Percentiles rank a stretch among this genome's conserved stretches.
phyloP scores from a whole-genome alignment of 1,140 invertebrate species.

The Muscidifurax raptorellus region DNA sequence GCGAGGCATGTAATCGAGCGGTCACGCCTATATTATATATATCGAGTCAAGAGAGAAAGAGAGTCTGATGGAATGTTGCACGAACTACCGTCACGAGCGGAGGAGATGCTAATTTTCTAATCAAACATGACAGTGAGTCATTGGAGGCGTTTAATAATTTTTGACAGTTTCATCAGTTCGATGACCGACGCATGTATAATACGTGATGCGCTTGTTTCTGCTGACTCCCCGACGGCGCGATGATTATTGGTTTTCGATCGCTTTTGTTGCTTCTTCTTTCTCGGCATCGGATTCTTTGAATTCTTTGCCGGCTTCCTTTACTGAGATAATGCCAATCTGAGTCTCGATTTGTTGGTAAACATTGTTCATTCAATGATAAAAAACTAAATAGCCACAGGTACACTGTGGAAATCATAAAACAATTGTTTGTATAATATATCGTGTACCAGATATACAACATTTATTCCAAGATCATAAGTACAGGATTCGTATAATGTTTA shows the following conservation, averaged over 20 bases:
- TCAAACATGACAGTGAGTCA: slow-evolving; percentile 45
- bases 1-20: slow-evolving; percentile 48
- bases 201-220: background rate
- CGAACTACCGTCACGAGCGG: no score
- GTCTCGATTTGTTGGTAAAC: no score
- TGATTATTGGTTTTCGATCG: slow-evolving; percentile 1
- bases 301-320: background rate
- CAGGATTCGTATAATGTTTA: no score
- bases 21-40: slow-evolving; percentile 53
- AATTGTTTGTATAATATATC: no score
- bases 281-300: background rate
- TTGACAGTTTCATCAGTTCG: slow-evolving; percentile 50
- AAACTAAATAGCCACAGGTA: no score
- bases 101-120: slow-evolving; percentile 49
- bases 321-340: no score
- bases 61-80: background rate
- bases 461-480: no score
- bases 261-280: background rate
- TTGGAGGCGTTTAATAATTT: slow-evolving; percentile 46
- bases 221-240: background rate
- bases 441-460: no score
- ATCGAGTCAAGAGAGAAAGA: slow-evolving; percentile 17
- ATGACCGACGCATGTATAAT: slow-evolving; percentile 33
- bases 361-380: no score
- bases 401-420: no score